Percentiles rank a stretch among this genome's conserved stretches.
These are phyloP conservation scores for Amia ocellicauda DNA, from an alignment of 2,113 vertebrate species.

Conservation along the genomic window DNA sequence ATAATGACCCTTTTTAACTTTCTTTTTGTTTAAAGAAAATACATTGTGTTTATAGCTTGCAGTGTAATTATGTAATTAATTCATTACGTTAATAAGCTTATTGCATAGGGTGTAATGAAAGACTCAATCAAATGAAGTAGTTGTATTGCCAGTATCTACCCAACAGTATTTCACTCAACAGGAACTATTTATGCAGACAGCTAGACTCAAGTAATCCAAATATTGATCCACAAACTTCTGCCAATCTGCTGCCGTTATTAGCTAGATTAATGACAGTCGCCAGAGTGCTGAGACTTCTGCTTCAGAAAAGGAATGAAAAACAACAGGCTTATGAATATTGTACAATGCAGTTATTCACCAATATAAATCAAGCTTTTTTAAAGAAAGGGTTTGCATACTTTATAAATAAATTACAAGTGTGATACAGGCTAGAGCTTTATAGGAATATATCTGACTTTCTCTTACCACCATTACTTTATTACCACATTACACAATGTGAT, in stretches of 20 bases:
- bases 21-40: not conserved
- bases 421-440: no score
- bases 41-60: not conserved
- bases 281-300: not conserved
- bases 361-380: no score
- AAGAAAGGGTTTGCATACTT: no score
- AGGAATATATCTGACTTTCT: no score
- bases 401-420: no score
- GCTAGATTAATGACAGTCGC: conserved; percentile 15
- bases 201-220: conserved; percentile 23
- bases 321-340: no score
- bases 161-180: conserved; percentile 12
- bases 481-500: no score
- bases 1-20: no score
- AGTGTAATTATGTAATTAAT: conserved; percentile 16
- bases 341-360: no score
- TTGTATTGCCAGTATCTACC: conserved; percentile 6
- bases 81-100: conserved; percentile 1
- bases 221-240: conserved; percentile 27
- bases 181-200: conserved; percentile 21
- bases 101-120: not conserved
- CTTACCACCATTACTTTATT: no score
- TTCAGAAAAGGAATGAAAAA: no score
- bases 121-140: conserved; percentile 12
- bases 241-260: conserved; percentile 32